phyloP scores from a whole-genome alignment of 2,113 vertebrate species.

The Gymnobelideus leadbeateri region DNA sequence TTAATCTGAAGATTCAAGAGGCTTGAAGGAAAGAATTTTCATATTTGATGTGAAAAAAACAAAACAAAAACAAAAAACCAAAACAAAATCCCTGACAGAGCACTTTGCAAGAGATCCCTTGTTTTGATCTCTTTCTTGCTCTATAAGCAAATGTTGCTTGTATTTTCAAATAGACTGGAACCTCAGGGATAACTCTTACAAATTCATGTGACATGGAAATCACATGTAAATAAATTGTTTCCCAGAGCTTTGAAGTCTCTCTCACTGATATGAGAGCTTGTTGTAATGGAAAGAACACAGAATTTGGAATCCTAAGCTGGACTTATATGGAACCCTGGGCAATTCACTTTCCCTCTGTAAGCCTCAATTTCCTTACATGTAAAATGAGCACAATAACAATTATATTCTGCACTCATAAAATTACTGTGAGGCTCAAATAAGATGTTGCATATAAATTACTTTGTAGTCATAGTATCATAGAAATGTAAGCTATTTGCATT shows the following conservation, averaged over 20 bases:
- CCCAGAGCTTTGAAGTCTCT: constrained; percentile 28
- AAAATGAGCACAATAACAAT: background rate
- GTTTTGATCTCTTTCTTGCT: constrained; percentile 17
- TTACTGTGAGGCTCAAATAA: background rate
- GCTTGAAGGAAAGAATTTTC: background rate
- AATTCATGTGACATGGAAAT: constrained; percentile 11
- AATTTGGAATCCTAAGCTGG: background rate
- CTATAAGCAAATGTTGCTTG: constrained; percentile 34
- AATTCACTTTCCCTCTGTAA: background rate
- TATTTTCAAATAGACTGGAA: constrained; percentile 53
- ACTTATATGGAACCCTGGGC: background rate
- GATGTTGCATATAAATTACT: background rate
- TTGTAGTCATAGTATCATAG: background rate
- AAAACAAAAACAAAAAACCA: too few relatives aligned
- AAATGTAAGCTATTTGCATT: background rate
- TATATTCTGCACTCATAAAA: background rate
- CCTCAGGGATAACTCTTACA: constrained; percentile 12
- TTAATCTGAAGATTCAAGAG: constrained; percentile 33
- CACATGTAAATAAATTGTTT: constrained; percentile 56
- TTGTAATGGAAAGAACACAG: background rate
- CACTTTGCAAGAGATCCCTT: constrained; percentile 29
- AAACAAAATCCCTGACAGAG: background rate
- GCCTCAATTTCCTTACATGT: background rate
- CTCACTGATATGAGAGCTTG: background rate
- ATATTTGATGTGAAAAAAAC: constrained; percentile 44